A percentile compares a stretch with the other conserved stretches of the same genome.
Evolutionary conservation across 92 coral and sea anemone species (phyloP).

Genomic region (Hydrozoanthus gracilis): DNA sequence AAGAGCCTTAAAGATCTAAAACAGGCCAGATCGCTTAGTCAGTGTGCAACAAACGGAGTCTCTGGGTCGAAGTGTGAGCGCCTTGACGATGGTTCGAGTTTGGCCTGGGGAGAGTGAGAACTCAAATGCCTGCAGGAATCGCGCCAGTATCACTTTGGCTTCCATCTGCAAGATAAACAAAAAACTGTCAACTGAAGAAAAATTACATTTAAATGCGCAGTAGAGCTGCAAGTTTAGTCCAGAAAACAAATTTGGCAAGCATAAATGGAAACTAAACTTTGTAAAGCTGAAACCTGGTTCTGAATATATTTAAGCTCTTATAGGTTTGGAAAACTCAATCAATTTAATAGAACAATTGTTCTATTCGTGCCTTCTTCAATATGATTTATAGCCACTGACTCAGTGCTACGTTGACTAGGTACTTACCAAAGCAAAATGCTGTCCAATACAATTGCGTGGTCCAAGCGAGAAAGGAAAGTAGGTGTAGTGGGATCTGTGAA

Average conservation of each 20-base stretch:
- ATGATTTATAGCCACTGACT: background rate
- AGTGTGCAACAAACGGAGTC: background rate
- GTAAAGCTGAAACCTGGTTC: no score
- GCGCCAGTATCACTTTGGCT: constrained; percentile 33
- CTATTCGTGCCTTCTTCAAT: no score
- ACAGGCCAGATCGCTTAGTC: constrained; percentile 3
- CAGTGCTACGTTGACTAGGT: background rate
- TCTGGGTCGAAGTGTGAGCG: constrained; percentile 35
- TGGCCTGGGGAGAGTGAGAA: constrained; percentile 33
- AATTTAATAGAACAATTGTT: no score
- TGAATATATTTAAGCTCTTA: no score
- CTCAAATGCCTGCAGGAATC: constrained; percentile 35
- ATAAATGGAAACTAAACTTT: no score
- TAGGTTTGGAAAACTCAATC: no score
- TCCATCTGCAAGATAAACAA: constrained; percentile 11
- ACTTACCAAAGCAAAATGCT: constrained; percentile 81
- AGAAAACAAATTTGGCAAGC: no score
- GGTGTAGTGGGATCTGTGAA: constrained; percentile 65
- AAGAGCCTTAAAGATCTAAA: no score
- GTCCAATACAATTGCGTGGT: constrained; percentile 93
- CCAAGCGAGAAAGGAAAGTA: constrained; percentile 93
- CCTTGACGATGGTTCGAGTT: background rate
- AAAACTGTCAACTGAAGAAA: background rate
- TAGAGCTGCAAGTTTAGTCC: no score
- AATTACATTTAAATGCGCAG: no score